phyloP scores from a whole-genome alignment of 2,113 vertebrate genomes.

The Saguinus midas region DNA sequence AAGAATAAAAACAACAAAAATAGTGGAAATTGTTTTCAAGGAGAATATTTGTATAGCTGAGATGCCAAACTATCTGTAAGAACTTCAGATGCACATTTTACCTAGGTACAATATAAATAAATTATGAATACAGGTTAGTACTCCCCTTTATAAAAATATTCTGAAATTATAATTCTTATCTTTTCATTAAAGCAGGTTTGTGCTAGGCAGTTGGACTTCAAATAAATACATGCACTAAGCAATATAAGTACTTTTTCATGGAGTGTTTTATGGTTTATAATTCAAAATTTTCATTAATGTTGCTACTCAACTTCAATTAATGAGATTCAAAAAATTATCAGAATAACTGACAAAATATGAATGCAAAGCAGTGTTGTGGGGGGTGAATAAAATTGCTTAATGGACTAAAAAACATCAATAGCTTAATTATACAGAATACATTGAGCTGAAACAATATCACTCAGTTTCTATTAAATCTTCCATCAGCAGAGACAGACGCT shows the following conservation, averaged over 20 bases:
- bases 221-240: conserved; percentile 20
- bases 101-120: background rate
- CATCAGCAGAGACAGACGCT: conserved; percentile 8
- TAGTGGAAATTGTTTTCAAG: background rate
- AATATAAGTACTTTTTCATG: background rate
- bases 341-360: conserved; percentile 65
- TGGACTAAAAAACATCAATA: conserved; percentile 60
- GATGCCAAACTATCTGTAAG: background rate
- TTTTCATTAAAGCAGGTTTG: conserved; percentile 37
- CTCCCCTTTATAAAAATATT: background rate
- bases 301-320: conserved; percentile 55
- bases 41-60: background rate
- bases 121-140: background rate
- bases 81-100: background rate
- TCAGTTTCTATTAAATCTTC: conserved; percentile 54
- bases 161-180: conserved; percentile 8
- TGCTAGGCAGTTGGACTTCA: background rate
- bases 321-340: conserved; percentile 45
- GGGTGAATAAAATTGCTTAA: conserved; percentile 57
- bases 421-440: conserved; percentile 63
- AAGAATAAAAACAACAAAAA: background rate
- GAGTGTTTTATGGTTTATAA: conserved; percentile 27
- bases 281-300: conserved; percentile 45
- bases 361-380: conserved; percentile 20
- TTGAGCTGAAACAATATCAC: conserved; percentile 62